Evolutionary conservation across 2,888 invertebrate species (phyloP).

Genomic region (Parnassius apollo): DNA sequence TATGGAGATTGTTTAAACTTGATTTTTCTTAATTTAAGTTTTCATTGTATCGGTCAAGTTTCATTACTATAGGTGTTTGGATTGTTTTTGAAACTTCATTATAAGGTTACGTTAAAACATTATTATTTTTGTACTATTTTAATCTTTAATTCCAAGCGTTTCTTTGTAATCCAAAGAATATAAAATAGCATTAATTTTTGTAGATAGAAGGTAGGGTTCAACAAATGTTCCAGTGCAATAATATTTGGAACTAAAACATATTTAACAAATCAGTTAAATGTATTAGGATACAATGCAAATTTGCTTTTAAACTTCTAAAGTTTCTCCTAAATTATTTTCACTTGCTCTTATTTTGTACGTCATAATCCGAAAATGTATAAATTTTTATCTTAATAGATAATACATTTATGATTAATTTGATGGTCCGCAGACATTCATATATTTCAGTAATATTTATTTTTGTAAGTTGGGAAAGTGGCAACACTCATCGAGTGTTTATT

Average conservation of each 20-base stretch:
- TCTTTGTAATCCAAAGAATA: constrained; percentile 25
- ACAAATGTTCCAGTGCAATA: constrained; percentile 18
- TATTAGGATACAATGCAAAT: constrained; percentile 2
- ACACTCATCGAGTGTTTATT: constrained; percentile 11
- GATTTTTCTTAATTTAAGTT: too few relatives aligned
- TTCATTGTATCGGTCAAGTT: too few relatives aligned
- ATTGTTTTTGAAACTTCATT: too few relatives aligned
- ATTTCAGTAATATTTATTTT: constrained; percentile 10
- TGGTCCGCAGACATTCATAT: constrained; percentile 15
- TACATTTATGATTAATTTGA: constrained; percentile 2
- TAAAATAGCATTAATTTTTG: neutral
- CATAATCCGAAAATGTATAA: constrained; percentile 15
- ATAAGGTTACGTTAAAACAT: too few relatives aligned
- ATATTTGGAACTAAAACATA: constrained; percentile 9
- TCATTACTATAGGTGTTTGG: too few relatives aligned
- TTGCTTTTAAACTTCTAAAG: neutral
- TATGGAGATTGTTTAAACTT: neutral
- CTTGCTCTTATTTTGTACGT: constrained; percentile 5
- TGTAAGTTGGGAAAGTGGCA: constrained; percentile 10
- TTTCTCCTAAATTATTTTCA: constrained; percentile 18
- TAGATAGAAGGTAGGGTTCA: constrained; percentile 3
- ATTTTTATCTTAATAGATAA: constrained; percentile 8
- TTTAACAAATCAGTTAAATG: constrained; percentile 1
- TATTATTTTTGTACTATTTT: neutral
- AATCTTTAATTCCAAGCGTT: constrained; percentile 5